Percentiles rank a stretch among this genome's conserved stretches.
phyloP scores from a whole-genome alignment of 2,888 invertebrate genomes.

The Orchestes rusci region DNA sequence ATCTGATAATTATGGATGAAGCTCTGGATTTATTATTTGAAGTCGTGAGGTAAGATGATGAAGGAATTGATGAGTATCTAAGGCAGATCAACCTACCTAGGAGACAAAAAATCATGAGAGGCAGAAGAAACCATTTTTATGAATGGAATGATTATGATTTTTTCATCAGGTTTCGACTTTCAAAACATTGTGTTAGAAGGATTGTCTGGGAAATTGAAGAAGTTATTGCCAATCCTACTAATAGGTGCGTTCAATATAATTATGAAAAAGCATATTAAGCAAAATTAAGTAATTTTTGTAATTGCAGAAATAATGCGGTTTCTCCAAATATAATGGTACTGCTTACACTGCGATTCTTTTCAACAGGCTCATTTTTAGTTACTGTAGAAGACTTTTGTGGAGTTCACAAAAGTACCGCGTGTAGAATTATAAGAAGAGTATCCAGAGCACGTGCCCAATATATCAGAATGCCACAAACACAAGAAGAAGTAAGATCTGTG shows the following conservation, averaged over 20 bases:
- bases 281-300: too few relatives aligned
- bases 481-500: conserved; percentile 12
- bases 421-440: conserved; percentile 9
- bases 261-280: too few relatives aligned
- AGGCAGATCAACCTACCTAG: too few relatives aligned
- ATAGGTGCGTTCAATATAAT: too few relatives aligned
- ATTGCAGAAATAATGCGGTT: neutral
- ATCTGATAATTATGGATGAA: too few relatives aligned
- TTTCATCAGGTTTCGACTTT: conserved; percentile 1
- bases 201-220: too few relatives aligned
- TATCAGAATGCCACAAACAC: conserved; percentile 18
- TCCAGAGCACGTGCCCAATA: conserved; percentile 6
- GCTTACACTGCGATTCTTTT: conserved; percentile 13
- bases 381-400: conserved; percentile 12
- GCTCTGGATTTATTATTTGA: too few relatives aligned
- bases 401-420: conserved; percentile 10
- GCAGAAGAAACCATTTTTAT: neutral
- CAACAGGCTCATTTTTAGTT: conserved; percentile 14
- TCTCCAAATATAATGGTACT: neutral
- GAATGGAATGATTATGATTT: conserved; percentile 4
- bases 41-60: too few relatives aligned
- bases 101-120: too few relatives aligned
- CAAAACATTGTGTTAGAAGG: too few relatives aligned
- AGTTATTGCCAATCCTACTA: too few relatives aligned
- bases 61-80: too few relatives aligned